Evolutionary conservation across 2,888 invertebrate species (phyloP).

Genomic region (Orthonevra nobilis): DNA sequence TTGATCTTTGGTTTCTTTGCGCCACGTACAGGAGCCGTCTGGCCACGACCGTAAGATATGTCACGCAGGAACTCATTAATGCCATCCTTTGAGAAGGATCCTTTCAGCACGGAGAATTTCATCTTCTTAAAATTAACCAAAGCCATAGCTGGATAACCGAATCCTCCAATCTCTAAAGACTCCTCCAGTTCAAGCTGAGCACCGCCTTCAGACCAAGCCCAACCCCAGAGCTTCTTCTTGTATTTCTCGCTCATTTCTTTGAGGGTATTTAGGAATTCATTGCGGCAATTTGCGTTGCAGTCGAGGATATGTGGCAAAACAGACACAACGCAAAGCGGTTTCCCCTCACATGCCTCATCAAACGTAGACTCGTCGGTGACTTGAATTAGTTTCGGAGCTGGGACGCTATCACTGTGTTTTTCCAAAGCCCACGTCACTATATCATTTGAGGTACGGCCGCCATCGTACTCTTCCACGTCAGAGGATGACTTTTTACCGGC

Average conservation of each 20-base stretch:
- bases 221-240: conserved; percentile 98
- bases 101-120: conserved; percentile 95
- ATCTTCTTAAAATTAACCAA: conserved; percentile 97
- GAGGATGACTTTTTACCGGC: conserved; percentile 87
- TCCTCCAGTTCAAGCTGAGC: conserved; percentile 91
- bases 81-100: conserved; percentile 96
- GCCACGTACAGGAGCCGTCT: conserved; percentile 92
- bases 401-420: conserved; percentile 91
- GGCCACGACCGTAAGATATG: conserved; percentile 95
- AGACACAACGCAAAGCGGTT: conserved; percentile 94
- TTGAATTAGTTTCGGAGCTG: conserved; percentile 93
- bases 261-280: conserved; percentile 89
- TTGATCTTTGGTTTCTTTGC: conserved; percentile 88
- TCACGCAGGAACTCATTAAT: conserved; percentile 97
- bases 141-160: conserved; percentile 99
- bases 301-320: conserved; percentile 97
- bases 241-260: conserved; percentile 91
- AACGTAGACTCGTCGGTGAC: conserved; percentile 83
- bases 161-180: conserved; percentile 96
- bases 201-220: conserved; percentile 97
- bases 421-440: conserved; percentile 95
- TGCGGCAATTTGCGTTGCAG: conserved; percentile 95
- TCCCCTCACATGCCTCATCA: conserved; percentile 89
- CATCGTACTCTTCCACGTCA: conserved; percentile 92
- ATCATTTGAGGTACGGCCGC: conserved; percentile 93